Evolutionary conservation across 2,113 vertebrate species (phyloP).

Genomic region (Lampris incognitus): DNA sequence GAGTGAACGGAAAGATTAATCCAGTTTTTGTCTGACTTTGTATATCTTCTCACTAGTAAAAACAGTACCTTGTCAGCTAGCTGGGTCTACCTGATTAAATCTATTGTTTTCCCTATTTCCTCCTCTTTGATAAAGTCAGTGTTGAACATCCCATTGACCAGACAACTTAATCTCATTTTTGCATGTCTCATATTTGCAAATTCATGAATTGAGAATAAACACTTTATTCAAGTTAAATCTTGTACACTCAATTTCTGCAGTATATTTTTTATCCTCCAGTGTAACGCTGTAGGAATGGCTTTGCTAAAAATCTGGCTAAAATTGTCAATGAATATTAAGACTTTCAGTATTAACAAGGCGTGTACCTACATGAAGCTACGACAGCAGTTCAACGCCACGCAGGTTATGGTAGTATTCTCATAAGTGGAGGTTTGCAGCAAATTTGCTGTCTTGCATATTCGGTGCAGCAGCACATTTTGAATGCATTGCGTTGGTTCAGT

Average conservation of each 20-base stretch:
- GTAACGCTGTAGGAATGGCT: constrained; percentile 35
- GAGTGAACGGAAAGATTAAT: constrained; percentile 23
- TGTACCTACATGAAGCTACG: background rate
- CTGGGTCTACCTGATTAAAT: constrained; percentile 38
- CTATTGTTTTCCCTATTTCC: constrained; percentile 27
- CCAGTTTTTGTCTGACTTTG: constrained; percentile 2
- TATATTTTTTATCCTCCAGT: background rate
- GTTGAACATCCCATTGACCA: background rate
- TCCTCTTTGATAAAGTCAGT: constrained; percentile 37
- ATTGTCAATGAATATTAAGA: constrained; percentile 13
- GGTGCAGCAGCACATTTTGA: background rate
- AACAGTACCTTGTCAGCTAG: background rate
- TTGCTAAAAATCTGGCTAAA: constrained; percentile 25
- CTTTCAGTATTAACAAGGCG: background rate
- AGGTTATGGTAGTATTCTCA: background rate
- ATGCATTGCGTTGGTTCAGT: constrained; percentile 2
- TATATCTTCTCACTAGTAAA: constrained; percentile 1
- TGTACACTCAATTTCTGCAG: too few relatives aligned
- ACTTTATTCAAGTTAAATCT: too few relatives aligned
- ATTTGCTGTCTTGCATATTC: too few relatives aligned
- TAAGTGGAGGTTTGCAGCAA: background rate
- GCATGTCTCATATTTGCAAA: background rate
- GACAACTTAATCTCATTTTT: background rate
- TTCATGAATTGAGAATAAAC: background rate
- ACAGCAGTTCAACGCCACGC: background rate